Evolutionary conservation across 2,888 invertebrate species (phyloP).

Genomic region (Geotrupes spiniger): DNA sequence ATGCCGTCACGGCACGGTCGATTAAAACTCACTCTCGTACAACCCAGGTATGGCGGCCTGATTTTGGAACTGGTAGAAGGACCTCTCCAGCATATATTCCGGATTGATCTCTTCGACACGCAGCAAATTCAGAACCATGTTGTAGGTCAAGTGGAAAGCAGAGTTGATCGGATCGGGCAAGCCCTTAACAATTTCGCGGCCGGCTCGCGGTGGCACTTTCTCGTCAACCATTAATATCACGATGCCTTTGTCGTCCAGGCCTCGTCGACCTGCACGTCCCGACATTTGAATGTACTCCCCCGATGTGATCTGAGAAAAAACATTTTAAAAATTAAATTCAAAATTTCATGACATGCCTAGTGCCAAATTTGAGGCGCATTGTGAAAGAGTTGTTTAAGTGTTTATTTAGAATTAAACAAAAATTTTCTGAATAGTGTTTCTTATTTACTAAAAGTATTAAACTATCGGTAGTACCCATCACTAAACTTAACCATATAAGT

Average conservation of each 20-base stretch:
- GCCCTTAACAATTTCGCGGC: constrained; percentile 80
- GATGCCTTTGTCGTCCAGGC: constrained; percentile 94
- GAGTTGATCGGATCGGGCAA: constrained; percentile 94
- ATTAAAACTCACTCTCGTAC: constrained; percentile 67
- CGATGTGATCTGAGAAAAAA: constrained; percentile 67
- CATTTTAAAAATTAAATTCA: too few species aligned
- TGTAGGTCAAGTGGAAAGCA: constrained; percentile 98
- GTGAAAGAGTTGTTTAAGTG: too few species aligned
- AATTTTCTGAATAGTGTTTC: too few species aligned
- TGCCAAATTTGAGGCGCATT: too few species aligned
- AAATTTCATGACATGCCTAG: too few species aligned
- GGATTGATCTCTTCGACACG: constrained; percentile 99
- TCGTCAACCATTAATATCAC: constrained; percentile 99
- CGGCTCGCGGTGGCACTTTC: constrained; percentile 78
- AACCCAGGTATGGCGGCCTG: constrained; percentile 90
- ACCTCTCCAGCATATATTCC: constrained; percentile 97
- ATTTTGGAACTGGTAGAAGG: constrained; percentile 99
- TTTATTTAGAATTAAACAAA: too few species aligned
- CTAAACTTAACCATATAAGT: constrained; percentile 18
- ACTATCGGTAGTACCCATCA: too few species aligned
- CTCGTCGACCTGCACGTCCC: constrained; percentile 95
- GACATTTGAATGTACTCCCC: constrained; percentile 99
- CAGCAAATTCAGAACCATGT: constrained; percentile 96
- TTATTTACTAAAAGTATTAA: too few species aligned
- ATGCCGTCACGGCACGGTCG: neutral